Base-by-base conservation (phyloP, 1,140 invertebrate species). In the Potamilus streckersoni region DNA sequence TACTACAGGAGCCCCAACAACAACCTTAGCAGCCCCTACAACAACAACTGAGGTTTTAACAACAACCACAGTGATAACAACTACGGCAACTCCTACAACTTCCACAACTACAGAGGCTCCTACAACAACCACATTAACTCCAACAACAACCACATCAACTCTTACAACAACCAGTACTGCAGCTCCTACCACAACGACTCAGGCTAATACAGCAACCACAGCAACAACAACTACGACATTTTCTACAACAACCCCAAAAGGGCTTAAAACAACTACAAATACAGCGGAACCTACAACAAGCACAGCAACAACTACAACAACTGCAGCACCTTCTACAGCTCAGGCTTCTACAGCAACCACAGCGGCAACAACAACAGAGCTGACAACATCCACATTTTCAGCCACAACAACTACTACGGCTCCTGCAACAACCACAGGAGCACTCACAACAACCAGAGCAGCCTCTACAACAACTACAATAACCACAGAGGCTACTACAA, bases 121-220 rank as follows among this genome's bases (percentile, higher is more conserved):
- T n/a, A 11, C 31, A 17, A 38, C 49, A 23, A 67, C 65, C 8
- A 67, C n/a, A 23, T 12, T 38, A 31, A 3, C n/a, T 0, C 19
- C 31, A 4, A 17, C 23, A 23, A 23, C 23, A 23, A 23, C 23
- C 23, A 23, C 23, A 23, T 23, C 23, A 23, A 23, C 23, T 23
- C 23, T n/a, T 16, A 61, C n/a, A 61, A n/a, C 59, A 61, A 61
- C 59, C 16, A 61, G 1, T 17, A 16, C 59, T 17, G n/a, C 16
- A 61, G 59, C 59, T 16, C 16, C n/a, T 60, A 15, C 20, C 15
- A 69, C 27, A 69, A 69, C 68, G 58, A 58, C 68, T 19, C 19
- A 27, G 38, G 19, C 65, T 19, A 60, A 15, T 15, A 60, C 59
- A 60, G 59, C 59, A 60, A 60, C 59, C 15, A 60, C n/a, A 61